Conservation (phyloP, 2,888 invertebrate genomes). For the Cheilosia variabilis region DNA sequence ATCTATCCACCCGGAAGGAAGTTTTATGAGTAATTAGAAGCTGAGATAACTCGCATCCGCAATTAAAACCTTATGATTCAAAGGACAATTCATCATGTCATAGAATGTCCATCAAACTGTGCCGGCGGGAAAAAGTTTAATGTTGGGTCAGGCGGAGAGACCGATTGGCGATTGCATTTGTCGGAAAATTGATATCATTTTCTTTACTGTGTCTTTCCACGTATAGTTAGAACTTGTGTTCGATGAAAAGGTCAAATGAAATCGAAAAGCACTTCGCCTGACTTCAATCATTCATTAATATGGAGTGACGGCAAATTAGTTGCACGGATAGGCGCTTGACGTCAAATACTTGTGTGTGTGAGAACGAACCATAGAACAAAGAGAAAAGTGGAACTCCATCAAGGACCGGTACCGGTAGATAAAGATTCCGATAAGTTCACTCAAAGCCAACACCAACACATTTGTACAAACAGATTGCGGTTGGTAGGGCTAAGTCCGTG, state of each 20-base stretch:
- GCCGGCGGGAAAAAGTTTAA: constrained; percentile 2
- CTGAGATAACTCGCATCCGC: constrained; percentile 29
- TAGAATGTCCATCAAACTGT: constrained; percentile 16
- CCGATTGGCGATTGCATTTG: neutral
- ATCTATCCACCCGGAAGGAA: constrained; percentile 10
- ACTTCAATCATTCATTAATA: constrained; percentile 12
- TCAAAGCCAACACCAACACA: too few species aligned
- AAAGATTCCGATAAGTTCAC: too few species aligned
- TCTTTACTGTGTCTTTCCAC: neutral
- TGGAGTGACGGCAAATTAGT: neutral
- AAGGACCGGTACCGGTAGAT: too few species aligned
- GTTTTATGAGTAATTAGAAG: constrained; percentile 38
- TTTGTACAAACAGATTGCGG: too few species aligned
- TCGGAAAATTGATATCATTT: constrained; percentile 1
- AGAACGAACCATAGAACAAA: neutral
- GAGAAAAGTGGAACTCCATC: too few species aligned
- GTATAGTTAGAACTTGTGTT: neutral
- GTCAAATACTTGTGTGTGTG: neutral
- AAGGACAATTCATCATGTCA: constrained; percentile 43
- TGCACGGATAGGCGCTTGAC: neutral
- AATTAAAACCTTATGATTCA: constrained; percentile 11
- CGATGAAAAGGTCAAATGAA: constrained; percentile 3
- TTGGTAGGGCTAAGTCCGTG: too few species aligned
- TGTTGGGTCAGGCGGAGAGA: too few species aligned
- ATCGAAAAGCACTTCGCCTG: constrained; percentile 2